Evolutionary conservation across 2,797 vertebrate genomes (phyloP).

Genomic region (Peromyscus attwateri): DNA sequence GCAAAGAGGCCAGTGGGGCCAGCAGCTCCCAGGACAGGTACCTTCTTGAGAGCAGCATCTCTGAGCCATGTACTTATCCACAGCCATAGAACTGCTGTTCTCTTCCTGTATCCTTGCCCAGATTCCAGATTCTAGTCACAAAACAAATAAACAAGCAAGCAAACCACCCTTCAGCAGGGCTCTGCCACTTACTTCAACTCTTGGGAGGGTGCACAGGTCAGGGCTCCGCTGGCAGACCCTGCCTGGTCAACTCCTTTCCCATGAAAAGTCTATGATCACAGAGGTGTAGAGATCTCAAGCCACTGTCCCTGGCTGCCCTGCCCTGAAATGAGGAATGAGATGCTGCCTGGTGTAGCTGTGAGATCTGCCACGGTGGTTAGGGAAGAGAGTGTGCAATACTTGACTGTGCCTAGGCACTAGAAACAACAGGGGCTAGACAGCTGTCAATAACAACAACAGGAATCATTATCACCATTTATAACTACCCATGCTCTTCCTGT

Average conservation of each 20-base stretch:
- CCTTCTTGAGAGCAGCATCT: not conserved
- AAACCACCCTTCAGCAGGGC: not conserved
- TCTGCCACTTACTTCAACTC: not conserved
- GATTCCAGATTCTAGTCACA: not conserved
- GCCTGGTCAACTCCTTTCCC: fast-evolving
- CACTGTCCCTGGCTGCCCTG: not conserved
- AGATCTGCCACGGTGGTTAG: fast-evolving
- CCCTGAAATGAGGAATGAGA: fast-evolving
- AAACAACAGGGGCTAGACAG: fast-evolving
- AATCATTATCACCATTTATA: fast-evolving
- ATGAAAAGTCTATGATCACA: fast-evolving
- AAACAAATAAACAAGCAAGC: not conserved
- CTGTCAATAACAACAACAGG: not conserved
- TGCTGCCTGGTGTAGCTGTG: fast-evolving
- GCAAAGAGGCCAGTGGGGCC: fast-evolving
- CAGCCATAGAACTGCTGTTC: fast-evolving
- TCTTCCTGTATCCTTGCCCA: not conserved
- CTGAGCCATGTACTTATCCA: fast-evolving
- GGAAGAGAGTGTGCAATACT: fast-evolving
- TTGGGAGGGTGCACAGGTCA: fast-evolving
- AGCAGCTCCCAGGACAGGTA: not conserved
- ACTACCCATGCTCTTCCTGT: too few relatives aligned
- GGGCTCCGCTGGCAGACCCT: fast-evolving
- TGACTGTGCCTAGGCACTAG: fast-evolving
- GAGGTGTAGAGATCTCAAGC: fast-evolving